phyloP scores from a whole-genome alignment of 2,888 invertebrate species.

The Syritta pipiens region DNA sequence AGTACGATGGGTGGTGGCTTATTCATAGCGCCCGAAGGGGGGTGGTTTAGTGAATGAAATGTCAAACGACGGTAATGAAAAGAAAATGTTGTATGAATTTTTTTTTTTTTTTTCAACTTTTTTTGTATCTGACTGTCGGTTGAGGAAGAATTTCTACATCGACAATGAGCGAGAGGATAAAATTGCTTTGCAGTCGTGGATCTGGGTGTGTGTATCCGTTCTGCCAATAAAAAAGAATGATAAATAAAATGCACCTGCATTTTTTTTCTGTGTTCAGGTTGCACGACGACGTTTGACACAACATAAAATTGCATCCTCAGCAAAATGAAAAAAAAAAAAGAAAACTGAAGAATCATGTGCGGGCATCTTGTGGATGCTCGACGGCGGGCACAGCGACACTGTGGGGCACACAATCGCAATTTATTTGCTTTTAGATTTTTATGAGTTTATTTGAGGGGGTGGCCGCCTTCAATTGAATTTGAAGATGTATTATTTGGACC shows the following conservation, averaged over 20 bases:
- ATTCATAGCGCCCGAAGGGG: conserved; percentile 9
- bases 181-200: conserved; percentile 42
- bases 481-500: conserved; percentile 27
- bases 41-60: conserved; percentile 47
- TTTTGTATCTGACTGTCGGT: conserved; percentile 28
- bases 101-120: no score
- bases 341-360: background rate
- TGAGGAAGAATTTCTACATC: conserved; percentile 9
- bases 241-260: conserved; percentile 33
- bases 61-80: conserved; percentile 60
- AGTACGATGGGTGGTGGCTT: conserved; percentile 4
- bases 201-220: conserved; percentile 11
- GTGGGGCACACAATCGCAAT: conserved; percentile 9
- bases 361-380: conserved; percentile 12
- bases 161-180: conserved; percentile 50
- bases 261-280: background rate
- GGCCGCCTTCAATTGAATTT: conserved; percentile 28
- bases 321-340: no score
- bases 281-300: conserved; percentile 14
- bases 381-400: no score
- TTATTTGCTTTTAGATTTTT: conserved; percentile 39
- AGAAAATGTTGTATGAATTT: conserved; percentile 59
- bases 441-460: conserved; percentile 44
- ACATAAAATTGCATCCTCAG: conserved; percentile 37
- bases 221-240: conserved; percentile 23